A percentile compares a stretch with the other conserved stretches of the same genome.
Conservation (phyloP, 2,888 invertebrate species). For the Abrostola tripartita region DNA sequence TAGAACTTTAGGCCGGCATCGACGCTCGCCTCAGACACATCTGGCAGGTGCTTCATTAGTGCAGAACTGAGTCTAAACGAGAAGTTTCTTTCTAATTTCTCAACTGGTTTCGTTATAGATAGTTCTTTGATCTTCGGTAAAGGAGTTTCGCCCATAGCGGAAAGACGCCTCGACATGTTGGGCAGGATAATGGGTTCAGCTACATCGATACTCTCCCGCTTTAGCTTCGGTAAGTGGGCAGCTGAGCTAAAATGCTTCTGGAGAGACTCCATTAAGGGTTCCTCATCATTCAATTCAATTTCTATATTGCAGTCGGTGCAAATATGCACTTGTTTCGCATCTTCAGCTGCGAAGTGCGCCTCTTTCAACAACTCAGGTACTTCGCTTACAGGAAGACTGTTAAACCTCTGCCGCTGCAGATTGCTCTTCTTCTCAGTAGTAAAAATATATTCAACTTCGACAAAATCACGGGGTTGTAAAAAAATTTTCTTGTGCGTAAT, state of each 20-base stretch:
- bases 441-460: constrained; percentile 84
- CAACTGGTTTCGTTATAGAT: constrained; percentile 70
- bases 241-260: constrained; percentile 82
- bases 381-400: constrained; percentile 83
- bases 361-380: constrained; percentile 82
- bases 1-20: constrained; percentile 80
- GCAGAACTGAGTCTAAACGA: constrained; percentile 74
- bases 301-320: constrained; percentile 83
- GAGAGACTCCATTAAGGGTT: constrained; percentile 82
- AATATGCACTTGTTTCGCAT: constrained; percentile 82
- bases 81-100: constrained; percentile 76
- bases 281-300: constrained; percentile 81
- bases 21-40: constrained; percentile 80
- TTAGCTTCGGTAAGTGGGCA: constrained; percentile 78
- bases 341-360: constrained; percentile 72
- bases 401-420: constrained; percentile 81
- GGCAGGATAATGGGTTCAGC: constrained; percentile 80
- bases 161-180: constrained; percentile 81
- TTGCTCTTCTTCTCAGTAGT: constrained; percentile 84
- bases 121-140: constrained; percentile 72
- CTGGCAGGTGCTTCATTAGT: constrained; percentile 76
- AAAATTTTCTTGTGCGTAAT: constrained; percentile 76
- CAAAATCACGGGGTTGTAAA: constrained; percentile 74
- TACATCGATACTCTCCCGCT: constrained; percentile 82
- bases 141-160: constrained; percentile 76